Conservation (phyloP, 2,797 vertebrate genomes). For the Aplochiton taeniatus region DNA sequence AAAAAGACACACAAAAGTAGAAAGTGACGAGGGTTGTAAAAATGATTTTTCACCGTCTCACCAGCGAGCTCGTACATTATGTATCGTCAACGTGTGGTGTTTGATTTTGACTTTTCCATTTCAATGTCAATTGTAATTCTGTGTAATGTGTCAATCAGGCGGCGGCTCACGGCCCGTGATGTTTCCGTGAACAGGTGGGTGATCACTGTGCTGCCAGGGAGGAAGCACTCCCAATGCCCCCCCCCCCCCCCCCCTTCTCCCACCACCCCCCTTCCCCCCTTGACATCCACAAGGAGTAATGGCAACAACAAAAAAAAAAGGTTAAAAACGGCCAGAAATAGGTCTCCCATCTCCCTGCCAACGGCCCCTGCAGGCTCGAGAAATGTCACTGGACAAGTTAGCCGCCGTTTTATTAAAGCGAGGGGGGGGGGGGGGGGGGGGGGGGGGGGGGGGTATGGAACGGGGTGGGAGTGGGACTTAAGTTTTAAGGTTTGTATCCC, state of each 20-base stretch:
- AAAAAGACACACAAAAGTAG: slow-evolving; percentile 26
- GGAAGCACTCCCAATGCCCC: neutral
- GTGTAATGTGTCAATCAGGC: slow-evolving; percentile 27
- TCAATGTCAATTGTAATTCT: slow-evolving; percentile 40
- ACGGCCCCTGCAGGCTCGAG: too few relatives aligned
- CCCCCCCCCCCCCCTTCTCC: slow-evolving; percentile 28
- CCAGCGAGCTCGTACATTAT: slow-evolving; percentile 48
- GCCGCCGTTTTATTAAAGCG: slow-evolving; percentile 19
- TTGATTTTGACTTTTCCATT: slow-evolving; percentile 32
- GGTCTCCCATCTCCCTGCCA: too few relatives aligned
- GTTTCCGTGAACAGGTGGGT: slow-evolving; percentile 31
- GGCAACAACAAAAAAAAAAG: slow-evolving; percentile 19
- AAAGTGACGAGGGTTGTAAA: slow-evolving; percentile 54
- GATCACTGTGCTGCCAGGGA: slow-evolving; percentile 27
- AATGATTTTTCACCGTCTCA: slow-evolving; percentile 49
- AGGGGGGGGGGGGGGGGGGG: neutral
- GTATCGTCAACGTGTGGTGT: slow-evolving; percentile 22
- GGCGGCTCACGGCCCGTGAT: slow-evolving; percentile 26
- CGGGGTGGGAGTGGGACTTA: neutral
- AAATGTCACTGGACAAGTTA: slow-evolving; percentile 24
- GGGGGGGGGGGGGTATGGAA: neutral
- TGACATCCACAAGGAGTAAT: slow-evolving; percentile 17
- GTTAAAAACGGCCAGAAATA: too few relatives aligned
- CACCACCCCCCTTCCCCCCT: neutral
- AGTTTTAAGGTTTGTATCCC: slow-evolving; percentile 17